Percentiles rank a stretch among this genome's conserved stretches.
phyloP scores from a whole-genome alignment of 2,113 vertebrate species.

The Sinocyclocheilus anshuiensis region DNA sequence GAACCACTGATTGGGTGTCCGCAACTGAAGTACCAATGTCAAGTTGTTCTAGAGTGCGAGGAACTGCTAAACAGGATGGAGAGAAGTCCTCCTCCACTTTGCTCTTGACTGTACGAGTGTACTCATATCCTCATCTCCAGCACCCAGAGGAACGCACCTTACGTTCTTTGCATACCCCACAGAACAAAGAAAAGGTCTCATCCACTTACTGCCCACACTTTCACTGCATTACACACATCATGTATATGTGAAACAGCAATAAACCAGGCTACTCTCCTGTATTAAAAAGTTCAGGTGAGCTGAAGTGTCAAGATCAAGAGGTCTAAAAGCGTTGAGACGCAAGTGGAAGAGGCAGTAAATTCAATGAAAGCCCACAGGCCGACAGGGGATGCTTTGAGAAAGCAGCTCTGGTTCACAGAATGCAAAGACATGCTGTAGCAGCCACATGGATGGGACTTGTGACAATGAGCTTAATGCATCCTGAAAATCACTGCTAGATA shows the following conservation, averaged over 20 bases:
- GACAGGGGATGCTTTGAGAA: not conserved
- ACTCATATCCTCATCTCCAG: not conserved
- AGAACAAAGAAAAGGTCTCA: slow-evolving; percentile 13
- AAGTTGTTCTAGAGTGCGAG: not conserved
- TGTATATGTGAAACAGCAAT: slow-evolving; percentile 1
- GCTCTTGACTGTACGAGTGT: not conserved
- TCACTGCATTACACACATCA: not conserved
- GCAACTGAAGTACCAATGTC: slow-evolving; percentile 5
- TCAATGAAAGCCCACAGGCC: slow-evolving; percentile 20
- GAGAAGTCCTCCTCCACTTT: not conserved
- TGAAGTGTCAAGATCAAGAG: slow-evolving; percentile 37
- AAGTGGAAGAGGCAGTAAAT: slow-evolving; percentile 40
- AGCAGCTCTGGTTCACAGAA: not conserved
- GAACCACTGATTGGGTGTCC: slow-evolving; percentile 15
- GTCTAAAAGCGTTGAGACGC: too few relatives aligned
- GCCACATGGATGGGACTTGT: not conserved
- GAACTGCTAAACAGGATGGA: not conserved
- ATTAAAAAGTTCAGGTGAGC: slow-evolving; percentile 16
- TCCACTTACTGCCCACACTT: slow-evolving; percentile 11
- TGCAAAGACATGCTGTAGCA: slow-evolving; percentile 1
- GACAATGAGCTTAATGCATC: slow-evolving; percentile 20
- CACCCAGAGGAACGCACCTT: not conserved
- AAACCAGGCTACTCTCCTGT: slow-evolving; percentile 6
- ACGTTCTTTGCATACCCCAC: not conserved
- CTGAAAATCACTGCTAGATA: slow-evolving; percentile 16